Conservation (phyloP, 2,113 vertebrate species). For the Balaeniceps rex region DNA sequence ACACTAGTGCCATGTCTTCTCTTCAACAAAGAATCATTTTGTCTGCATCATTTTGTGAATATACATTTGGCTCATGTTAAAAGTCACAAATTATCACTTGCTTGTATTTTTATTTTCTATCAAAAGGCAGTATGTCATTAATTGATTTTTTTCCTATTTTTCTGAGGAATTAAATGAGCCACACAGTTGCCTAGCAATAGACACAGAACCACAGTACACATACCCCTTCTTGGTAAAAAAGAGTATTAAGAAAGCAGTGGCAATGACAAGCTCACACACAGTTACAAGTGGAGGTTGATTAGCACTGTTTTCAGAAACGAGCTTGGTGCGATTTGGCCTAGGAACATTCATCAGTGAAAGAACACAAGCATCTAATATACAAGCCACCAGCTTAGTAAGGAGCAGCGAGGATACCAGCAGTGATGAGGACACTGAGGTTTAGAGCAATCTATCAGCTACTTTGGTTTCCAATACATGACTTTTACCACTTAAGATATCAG, state of each 20-base stretch:
- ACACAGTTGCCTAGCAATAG: slow-evolving; percentile 30
- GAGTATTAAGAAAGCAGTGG: not conserved
- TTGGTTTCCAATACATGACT: not conserved
- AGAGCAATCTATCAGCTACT: accelerated
- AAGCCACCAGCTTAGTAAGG: not conserved
- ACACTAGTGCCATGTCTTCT: not conserved
- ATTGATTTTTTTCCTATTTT: not conserved
- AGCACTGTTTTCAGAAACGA: not conserved
- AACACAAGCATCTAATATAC: not conserved
- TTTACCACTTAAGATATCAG: not conserved
- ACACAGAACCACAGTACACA: not conserved
- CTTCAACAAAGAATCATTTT: not conserved
- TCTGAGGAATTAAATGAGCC: not conserved
- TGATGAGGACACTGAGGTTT: not conserved
- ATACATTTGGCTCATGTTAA: not conserved
- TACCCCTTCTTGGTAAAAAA: not conserved
- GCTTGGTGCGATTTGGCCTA: not conserved
- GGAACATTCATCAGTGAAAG: not conserved
- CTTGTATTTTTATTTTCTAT: not conserved
- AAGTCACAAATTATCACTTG: not conserved
- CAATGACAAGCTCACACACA: not conserved
- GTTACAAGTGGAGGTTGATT: not conserved
- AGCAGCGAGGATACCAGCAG: not conserved
- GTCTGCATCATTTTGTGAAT: not conserved
- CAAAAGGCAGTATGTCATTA: not conserved